Evolutionary conservation across 2,888 invertebrate genomes (phyloP).

Genomic region (Philaethria dido): DNA sequence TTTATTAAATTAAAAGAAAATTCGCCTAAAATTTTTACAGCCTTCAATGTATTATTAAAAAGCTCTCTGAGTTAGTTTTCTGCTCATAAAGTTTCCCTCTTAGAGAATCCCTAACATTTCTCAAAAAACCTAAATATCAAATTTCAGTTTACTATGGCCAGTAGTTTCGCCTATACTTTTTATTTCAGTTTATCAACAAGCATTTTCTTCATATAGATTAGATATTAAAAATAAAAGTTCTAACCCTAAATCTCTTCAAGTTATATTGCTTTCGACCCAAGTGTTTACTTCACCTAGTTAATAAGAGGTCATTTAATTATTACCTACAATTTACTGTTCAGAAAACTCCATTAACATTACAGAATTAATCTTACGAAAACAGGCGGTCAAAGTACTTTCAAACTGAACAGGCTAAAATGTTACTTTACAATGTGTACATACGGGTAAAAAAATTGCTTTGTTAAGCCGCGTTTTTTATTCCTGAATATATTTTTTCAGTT

Average conservation of each 20-base stretch:
- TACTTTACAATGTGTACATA: conserved; percentile 43
- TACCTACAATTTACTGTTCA: conserved; percentile 31
- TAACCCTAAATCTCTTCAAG: not conserved
- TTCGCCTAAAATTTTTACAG: too few relatives aligned
- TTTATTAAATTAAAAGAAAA: too few relatives aligned
- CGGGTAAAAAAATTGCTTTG: conserved; percentile 3
- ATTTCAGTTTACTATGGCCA: too few relatives aligned
- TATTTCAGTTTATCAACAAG: too few relatives aligned
- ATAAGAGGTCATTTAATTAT: conserved; percentile 30
- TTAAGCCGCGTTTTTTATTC: not conserved
- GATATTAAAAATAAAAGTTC: not conserved
- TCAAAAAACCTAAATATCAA: too few relatives aligned
- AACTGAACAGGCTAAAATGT: conserved; percentile 39
- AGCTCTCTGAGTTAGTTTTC: too few relatives aligned
- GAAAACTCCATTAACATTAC: conserved; percentile 45
- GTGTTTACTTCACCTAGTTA: not conserved
- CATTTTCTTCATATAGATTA: too few relatives aligned
- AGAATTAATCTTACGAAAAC: conserved; percentile 46
- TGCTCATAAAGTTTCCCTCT: too few relatives aligned
- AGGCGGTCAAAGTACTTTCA: conserved; percentile 45
- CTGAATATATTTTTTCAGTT: not conserved
- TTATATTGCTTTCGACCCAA: not conserved
- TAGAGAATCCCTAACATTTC: too few relatives aligned
- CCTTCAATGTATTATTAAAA: too few relatives aligned
- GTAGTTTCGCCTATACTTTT: too few relatives aligned